Evolutionary conservation across 2,888 invertebrate genomes (phyloP).

Genomic region (Hanleya hanleyi): DNA sequence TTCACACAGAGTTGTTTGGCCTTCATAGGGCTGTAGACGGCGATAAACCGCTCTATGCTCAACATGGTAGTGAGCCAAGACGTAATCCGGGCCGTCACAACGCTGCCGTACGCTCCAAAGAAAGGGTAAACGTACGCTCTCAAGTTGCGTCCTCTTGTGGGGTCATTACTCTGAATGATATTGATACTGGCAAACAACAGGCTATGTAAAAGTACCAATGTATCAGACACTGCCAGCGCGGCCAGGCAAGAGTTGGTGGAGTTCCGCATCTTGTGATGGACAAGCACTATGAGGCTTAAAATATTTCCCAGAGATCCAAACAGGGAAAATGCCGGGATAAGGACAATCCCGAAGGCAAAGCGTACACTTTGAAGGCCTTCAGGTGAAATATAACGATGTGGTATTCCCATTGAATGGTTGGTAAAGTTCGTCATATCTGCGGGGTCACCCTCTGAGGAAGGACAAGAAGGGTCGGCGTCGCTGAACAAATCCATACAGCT

Average conservation of each 20-base stretch:
- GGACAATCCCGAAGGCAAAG: conserved; percentile 49
- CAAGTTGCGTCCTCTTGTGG: conserved; percentile 39
- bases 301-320: conserved; percentile 59
- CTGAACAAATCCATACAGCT: too few relatives aligned
- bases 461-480: too few relatives aligned
- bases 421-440: background rate
- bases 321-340: conserved; percentile 50
- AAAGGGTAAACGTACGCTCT: conserved; percentile 50
- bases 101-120: conserved; percentile 57
- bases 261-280: conserved; percentile 56
- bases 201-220: conserved; percentile 53
- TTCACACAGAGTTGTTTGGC: conserved; percentile 56
- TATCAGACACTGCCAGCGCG: conserved; percentile 57
- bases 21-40: conserved; percentile 63
- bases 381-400: background rate
- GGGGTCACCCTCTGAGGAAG: too few relatives aligned
- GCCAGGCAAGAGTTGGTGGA: conserved; percentile 56
- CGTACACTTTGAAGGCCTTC: background rate
- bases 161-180: conserved; percentile 44
- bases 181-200: conserved; percentile 49
- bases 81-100: conserved; percentile 59
- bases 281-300: conserved; percentile 53
- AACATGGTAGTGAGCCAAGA: conserved; percentile 56
- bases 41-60: conserved; percentile 58
- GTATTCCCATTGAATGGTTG: background rate